These are phyloP conservation scores for Pseudorectes ferrugineus DNA, from an alignment of 2,113 vertebrate genomes.

Conservation along the genomic window DNA sequence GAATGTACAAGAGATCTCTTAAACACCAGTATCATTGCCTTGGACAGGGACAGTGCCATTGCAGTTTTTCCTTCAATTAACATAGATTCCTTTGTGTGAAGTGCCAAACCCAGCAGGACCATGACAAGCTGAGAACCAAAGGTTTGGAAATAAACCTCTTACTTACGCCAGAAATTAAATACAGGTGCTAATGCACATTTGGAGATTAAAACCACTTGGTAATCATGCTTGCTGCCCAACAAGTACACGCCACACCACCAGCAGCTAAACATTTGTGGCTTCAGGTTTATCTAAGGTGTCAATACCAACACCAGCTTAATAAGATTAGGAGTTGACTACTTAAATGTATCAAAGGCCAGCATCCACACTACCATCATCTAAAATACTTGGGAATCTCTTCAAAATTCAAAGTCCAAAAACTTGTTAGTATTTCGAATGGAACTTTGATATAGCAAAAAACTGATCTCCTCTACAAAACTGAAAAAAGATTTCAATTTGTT, in stretches of 20 bases:
- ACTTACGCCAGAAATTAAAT: not conserved
- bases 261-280: not conserved
- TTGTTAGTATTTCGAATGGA: not conserved
- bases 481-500: not conserved
- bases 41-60: not conserved
- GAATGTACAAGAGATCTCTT: not conserved
- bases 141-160: not conserved
- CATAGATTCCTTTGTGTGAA: not conserved
- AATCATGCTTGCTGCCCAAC: not conserved
- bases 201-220: not conserved
- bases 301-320: not conserved
- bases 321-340: not conserved
- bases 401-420: not conserved
- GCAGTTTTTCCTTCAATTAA: not conserved
- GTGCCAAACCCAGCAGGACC: not conserved
- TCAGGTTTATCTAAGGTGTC: not conserved
- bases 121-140: not conserved
- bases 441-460: not conserved
- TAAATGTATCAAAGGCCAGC: not conserved
- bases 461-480: not conserved
- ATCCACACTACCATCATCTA: not conserved
- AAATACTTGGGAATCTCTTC: not conserved
- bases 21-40: not conserved
- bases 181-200: not conserved
- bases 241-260: not conserved